Evolutionary conservation across 2,888 invertebrate species (phyloP), one percentile per base, ranked within the genome.

Genomic region (Lobophora halterata): DNA sequence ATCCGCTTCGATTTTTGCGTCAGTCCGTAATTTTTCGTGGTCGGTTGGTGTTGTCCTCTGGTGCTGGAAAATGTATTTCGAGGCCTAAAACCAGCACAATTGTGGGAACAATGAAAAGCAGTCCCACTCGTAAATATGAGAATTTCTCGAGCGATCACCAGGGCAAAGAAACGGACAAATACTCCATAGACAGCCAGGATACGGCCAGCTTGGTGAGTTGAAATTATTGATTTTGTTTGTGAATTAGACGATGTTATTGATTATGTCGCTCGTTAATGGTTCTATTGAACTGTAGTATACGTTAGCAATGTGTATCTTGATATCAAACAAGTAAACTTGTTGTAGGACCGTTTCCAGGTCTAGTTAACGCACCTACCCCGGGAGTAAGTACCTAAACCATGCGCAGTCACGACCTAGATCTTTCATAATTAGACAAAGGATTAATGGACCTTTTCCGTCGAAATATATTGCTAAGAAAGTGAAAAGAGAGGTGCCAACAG

Each of bases 41-140:
- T 41, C 59, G 63, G 47, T 64, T 72, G 61, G 71, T 73, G 74
- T 75, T 61, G 78, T 78, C 59, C 65, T 63, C 65, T 55, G 56
- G 68, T 58, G 56, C 53, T 59, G n/a, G 71, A 64, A 79, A 79
- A 86, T 86, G 86, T 77, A 70, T 76, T 59, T 79, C 70, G 73
- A 68, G 61, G 79, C 78, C 56, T 83, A 74, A 72, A 68, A 66
- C 61, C 39, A 55, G 43, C 58, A 68, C 65, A 65, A 63, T 73
- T 62, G 67, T 69, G 69, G 76, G 71, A 82, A 88, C 76, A 71
- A 88, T 88, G 88, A 87, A 83, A 87, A 87, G 77, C 72, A 87
- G 87, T 58, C 87, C 88, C 44, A 76, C 78, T 53, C 81, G 76
- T 61, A 86, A 88, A 78, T 87, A 87, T 88, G 88, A 87, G 45